These are phyloP conservation scores for Hyperopisus bebe DNA, from an alignment of 2,113 vertebrate genomes.

Conservation along the genomic window DNA sequence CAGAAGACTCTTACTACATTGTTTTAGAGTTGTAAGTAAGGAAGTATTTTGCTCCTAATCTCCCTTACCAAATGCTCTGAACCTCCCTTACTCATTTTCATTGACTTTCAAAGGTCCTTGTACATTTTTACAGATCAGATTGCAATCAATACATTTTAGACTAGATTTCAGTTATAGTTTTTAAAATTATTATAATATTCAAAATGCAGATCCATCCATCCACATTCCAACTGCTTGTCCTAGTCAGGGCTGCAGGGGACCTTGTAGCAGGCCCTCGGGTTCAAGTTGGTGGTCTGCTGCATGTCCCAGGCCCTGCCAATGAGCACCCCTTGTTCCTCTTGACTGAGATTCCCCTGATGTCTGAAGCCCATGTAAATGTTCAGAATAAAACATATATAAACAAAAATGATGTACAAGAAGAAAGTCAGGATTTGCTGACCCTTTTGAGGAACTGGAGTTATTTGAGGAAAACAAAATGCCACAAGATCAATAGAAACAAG, in stretches of 20 bases:
- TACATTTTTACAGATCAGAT: neutral
- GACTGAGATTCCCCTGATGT: neutral
- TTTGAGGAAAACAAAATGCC: neutral
- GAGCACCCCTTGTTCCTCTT: neutral
- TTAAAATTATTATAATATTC: neutral
- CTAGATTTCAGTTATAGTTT: neutral
- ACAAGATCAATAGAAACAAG: neutral
- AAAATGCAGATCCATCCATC: too few species aligned
- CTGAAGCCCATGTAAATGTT: neutral
- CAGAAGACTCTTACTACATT: conserved; percentile 59
- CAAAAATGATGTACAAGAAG: neutral
- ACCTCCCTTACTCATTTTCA: neutral
- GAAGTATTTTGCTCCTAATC: neutral
- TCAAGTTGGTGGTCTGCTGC: neutral
- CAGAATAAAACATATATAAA: neutral
- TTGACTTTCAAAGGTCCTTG: neutral
- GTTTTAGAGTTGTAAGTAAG: conserved; percentile 61
- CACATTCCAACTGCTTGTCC: neutral
- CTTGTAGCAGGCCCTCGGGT: neutral
- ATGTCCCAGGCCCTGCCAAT: neutral
- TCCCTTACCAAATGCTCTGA: neutral
- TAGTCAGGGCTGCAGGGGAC: neutral
- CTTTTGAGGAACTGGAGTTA: neutral
- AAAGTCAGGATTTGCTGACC: neutral
- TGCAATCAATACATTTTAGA: neutral